Evolutionary conservation across 2,888 invertebrate genomes (phyloP).

Genomic region (Scaptomyza parva): DNA sequence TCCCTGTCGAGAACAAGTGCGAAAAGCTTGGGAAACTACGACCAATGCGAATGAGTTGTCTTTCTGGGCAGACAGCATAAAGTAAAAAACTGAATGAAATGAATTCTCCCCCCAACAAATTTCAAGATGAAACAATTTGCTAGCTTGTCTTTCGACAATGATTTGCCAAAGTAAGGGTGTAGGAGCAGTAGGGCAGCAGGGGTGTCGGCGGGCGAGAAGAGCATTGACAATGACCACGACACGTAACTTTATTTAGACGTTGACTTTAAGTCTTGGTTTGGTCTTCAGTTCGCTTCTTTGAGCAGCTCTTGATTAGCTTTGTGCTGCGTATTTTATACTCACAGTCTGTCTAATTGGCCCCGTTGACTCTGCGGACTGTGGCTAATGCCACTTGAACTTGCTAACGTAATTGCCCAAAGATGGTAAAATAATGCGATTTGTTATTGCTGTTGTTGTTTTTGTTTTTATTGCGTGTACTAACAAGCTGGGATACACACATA

Average conservation of each 20-base stretch:
- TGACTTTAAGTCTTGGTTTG: slow-evolving; percentile 17
- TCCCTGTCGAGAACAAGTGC: slow-evolving; percentile 4
- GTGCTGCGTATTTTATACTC: slow-evolving; percentile 49
- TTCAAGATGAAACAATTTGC: slow-evolving; percentile 58
- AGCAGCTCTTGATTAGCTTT: slow-evolving; percentile 47
- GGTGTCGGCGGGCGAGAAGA: too few relatives aligned
- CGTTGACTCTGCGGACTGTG: slow-evolving; percentile 31
- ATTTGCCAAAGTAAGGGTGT: slow-evolving; percentile 68
- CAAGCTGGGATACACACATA: slow-evolving; percentile 11
- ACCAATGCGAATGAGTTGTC: slow-evolving; percentile 50
- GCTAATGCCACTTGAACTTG: slow-evolving; percentile 69
- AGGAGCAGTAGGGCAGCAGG: background rate
- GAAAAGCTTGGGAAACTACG: slow-evolving; percentile 60
- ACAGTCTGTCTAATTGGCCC: slow-evolving; percentile 51
- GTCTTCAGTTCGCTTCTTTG: too few relatives aligned
- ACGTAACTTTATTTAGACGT: slow-evolving; percentile 55
- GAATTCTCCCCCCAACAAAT: slow-evolving; percentile 45
- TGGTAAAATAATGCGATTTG: slow-evolving; percentile 58
- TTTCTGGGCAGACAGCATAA: slow-evolving; percentile 32
- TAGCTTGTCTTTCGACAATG: slow-evolving; percentile 66
- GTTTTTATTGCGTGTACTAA: background rate
- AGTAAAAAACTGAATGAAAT: slow-evolving; percentile 35
- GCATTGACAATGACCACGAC: slow-evolving; percentile 23
- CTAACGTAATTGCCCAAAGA: slow-evolving; percentile 68
- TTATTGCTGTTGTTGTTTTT: background rate